Conservation (phyloP, 2,113 vertebrate genomes). For the Ariopsis seemanni region DNA sequence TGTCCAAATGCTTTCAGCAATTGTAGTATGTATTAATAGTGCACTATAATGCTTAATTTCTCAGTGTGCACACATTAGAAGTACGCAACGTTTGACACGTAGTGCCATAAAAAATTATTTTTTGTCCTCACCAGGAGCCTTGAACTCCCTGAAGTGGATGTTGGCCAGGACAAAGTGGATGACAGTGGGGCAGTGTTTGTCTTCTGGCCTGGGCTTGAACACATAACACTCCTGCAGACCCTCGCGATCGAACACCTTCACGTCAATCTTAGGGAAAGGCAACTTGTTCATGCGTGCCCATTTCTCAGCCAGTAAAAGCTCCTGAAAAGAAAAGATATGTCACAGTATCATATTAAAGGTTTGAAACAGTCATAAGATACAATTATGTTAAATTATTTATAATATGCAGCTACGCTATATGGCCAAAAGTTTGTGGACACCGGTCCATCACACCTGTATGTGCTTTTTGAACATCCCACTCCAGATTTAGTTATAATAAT, state of each 20-base stretch:
- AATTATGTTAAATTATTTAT: background rate
- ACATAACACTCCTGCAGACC: conserved; percentile 96
- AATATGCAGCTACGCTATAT: background rate
- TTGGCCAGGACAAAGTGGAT: conserved; percentile 98
- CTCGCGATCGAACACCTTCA: conserved; percentile 93
- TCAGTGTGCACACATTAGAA: background rate
- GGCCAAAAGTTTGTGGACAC: background rate
- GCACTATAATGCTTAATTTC: background rate
- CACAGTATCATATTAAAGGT: background rate
- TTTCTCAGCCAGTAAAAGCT: conserved; percentile 94
- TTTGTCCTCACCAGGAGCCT: conserved; percentile 82
- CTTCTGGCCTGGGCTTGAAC: conserved; percentile 90
- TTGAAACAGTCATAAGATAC: background rate
- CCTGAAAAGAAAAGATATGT: conserved; percentile 67
- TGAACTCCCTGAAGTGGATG: conserved; percentile 92
- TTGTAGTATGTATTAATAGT: background rate
- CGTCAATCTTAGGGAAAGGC: conserved; percentile 95
- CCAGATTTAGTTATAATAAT: background rate
- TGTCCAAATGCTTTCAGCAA: background rate
- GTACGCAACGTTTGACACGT: background rate
- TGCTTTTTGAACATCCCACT: background rate
- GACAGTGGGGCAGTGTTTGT: conserved; percentile 91
- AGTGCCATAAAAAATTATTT: background rate
- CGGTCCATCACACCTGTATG: background rate
- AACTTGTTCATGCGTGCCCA: conserved; percentile 99